Base-by-base conservation (phyloP, 2,797 vertebrate species). In the Coccyzus lansbergi region DNA sequence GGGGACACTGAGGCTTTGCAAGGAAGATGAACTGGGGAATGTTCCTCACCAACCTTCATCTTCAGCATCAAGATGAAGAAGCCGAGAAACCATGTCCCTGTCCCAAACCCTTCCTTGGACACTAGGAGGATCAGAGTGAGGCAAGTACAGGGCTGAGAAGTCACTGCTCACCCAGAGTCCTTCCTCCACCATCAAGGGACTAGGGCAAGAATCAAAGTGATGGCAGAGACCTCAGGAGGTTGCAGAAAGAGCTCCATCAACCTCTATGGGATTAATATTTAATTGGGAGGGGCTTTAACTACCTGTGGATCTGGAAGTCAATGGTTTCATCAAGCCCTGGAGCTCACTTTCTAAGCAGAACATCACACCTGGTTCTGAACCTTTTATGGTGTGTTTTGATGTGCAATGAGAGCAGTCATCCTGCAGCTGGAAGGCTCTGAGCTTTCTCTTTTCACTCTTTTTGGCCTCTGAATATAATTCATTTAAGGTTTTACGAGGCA, bases 401-500 rank as follows among this genome's bases (percentile, higher is more conserved):
- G 34, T 16, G 38, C 33, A 56, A 28, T 0, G 1, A 51, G 17
- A 78, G 31, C 51, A 34, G 28, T 11, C 42, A 11, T 4, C 46
- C 80, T 19, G 24, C 74, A 72, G 44, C 3, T 15, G 0, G 28
- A 49, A 6, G 40, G 52, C 78, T 82, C 75, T 1, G 2, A 70
- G 75, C 22, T 74, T 48, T n/a, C 51, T 59, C 80, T 55, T 64
- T 46, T 49, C 60, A 87, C 67, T 52, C 51, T 40, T 63, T 60
- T 51, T 9, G 21, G 42, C 46, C 52, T 59, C 75, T 64, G 68
- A 81, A 49, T n/a, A 48, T 24, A 89, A 95, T 62, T 94, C 8
- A 65, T 78, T 86, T 86, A 84, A 85, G 51, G 38, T 91, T 63
- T 96, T 78, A 81, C 15, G 69, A 95, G 79, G 76, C 79, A 87